These are phyloP conservation scores for Tanytarsus gracilentus DNA, from an alignment of 2,888 invertebrate genomes.

Conservation along the genomic window DNA sequence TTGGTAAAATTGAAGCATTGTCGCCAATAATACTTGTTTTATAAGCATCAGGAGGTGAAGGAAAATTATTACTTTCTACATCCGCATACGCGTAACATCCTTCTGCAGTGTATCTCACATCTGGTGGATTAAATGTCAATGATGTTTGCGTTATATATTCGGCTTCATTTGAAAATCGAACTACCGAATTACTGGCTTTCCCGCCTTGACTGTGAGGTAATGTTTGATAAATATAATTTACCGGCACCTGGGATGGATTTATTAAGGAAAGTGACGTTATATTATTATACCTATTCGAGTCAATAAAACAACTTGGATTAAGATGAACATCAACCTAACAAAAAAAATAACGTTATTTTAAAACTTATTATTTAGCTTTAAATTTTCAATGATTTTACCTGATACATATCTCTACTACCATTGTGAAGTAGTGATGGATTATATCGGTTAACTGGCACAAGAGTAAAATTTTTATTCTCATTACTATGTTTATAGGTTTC, in stretches of 20 bases:
- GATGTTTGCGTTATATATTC: slow-evolving; percentile 51
- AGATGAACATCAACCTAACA: slow-evolving; percentile 68
- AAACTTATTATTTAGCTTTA: too few species aligned
- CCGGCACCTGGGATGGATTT: slow-evolving; percentile 16
- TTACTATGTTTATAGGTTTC: slow-evolving; percentile 30
- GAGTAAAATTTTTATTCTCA: slow-evolving; percentile 31
- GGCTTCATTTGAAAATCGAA: slow-evolving; percentile 55
- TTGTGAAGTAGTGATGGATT: slow-evolving; percentile 44
- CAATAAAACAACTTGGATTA: slow-evolving; percentile 66
- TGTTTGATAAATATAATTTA: slow-evolving; percentile 58
- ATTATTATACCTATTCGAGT: slow-evolving; percentile 70
- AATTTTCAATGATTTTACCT: too few species aligned
- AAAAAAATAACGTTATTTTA: slow-evolving; percentile 57
- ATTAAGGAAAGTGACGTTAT: slow-evolving; percentile 46
- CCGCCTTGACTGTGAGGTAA: slow-evolving; percentile 61
- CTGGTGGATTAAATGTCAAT: slow-evolving; percentile 44
- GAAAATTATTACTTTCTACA: slow-evolving; percentile 48
- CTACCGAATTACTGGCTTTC: slow-evolving; percentile 46
- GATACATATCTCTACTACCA: slow-evolving; percentile 40
- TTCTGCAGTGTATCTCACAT: slow-evolving; percentile 64
- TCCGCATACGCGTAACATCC: slow-evolving; percentile 55
- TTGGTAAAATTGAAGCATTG: slow-evolving; percentile 41
- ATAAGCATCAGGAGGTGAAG: slow-evolving; percentile 62
- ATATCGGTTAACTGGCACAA: slow-evolving; percentile 41
- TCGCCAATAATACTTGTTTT: slow-evolving; percentile 52